A percentile compares a stretch with the other conserved stretches of the same genome.
phyloP scores from a whole-genome alignment of 2,888 invertebrate species.

The Trichogramma evanescens region DNA sequence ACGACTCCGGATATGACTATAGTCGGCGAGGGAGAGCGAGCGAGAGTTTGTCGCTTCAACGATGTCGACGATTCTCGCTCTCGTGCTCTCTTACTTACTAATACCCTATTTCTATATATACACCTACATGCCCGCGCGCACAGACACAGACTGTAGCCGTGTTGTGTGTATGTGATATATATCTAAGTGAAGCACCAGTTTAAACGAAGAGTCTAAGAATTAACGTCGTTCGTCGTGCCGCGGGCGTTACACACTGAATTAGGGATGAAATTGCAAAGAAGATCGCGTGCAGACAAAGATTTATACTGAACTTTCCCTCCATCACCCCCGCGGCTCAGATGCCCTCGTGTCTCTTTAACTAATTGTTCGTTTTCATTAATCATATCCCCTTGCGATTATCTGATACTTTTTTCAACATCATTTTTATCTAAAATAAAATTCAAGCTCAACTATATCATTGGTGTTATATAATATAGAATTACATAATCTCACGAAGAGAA shows the following conservation, averaged over 20 bases:
- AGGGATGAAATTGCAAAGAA: slow-evolving; percentile 18
- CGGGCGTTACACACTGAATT: slow-evolving; percentile 11
- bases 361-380: slow-evolving; percentile 9
- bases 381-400: background rate
- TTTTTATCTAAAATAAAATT: too few species aligned
- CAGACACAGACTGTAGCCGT: too few species aligned
- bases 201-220: too few species aligned
- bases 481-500: too few species aligned
- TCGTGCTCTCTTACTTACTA: background rate
- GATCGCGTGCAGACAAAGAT: background rate
- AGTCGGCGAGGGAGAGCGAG: slow-evolving; percentile 1
- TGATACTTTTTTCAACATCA: too few species aligned
- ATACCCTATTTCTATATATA: too few species aligned
- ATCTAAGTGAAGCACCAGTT: too few species aligned
- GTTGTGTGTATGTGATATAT: too few species aligned
- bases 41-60: slow-evolving; percentile 4
- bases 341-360: background rate
- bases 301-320: background rate
- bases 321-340: too few species aligned
- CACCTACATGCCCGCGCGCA: too few species aligned
- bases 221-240: background rate
- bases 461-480: too few species aligned
- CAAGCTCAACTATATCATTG: too few species aligned
- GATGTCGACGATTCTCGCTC: slow-evolving; percentile 13
- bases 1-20: background rate